phyloP scores from a whole-genome alignment of 1,140 invertebrate genomes.

The Colletes latitarsis region DNA sequence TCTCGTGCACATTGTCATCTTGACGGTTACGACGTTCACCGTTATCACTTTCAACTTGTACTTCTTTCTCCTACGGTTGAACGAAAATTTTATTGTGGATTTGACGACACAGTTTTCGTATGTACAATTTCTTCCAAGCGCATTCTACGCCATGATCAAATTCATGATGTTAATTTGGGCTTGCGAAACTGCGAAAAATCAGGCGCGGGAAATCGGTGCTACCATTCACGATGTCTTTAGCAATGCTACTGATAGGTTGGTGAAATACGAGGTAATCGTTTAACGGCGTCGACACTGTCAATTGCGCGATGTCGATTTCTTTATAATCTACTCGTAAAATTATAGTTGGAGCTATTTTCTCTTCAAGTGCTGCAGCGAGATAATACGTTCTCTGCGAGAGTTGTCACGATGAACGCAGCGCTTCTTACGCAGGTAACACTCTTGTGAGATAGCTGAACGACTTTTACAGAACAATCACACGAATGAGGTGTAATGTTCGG shows the following conservation, averaged over 20 bases:
- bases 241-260: conserved; percentile 61
- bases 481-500: too few species aligned
- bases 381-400: too few species aligned
- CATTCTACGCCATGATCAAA: conserved; percentile 68
- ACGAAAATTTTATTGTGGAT: neutral
- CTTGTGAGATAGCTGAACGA: too few species aligned
- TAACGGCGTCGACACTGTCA: neutral
- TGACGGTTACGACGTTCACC: conserved; percentile 69
- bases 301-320: too few species aligned
- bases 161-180: conserved; percentile 66
- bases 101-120: conserved; percentile 69
- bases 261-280: conserved; percentile 73
- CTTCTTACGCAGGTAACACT: too few species aligned
- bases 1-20: conserved; percentile 61
- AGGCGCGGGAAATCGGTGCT: conserved; percentile 62
- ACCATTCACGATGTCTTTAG: conserved; percentile 70
- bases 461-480: too few species aligned
- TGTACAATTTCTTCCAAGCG: conserved; percentile 53
- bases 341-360: too few species aligned
- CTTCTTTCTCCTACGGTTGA: conserved; percentile 67
- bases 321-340: too few species aligned
- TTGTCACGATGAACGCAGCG: too few species aligned
- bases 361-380: too few species aligned
- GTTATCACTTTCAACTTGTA: conserved; percentile 75
- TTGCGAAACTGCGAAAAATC: conserved; percentile 70